Evolutionary conservation across 2,797 vertebrate species (phyloP).

Genomic region (Cichlasoma orientale): DNA sequence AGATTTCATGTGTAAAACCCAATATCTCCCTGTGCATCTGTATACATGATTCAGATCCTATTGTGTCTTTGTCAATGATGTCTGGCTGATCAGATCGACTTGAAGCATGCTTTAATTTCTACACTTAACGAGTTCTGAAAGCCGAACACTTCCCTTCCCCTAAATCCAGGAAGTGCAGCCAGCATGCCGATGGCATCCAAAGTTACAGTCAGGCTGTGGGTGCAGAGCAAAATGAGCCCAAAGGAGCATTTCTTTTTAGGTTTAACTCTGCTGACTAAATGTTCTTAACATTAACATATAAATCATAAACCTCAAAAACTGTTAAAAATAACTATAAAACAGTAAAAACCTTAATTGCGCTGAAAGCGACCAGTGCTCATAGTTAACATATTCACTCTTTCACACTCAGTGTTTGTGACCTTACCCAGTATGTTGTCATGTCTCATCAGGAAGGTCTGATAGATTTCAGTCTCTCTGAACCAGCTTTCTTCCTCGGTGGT

Average conservation of each 20-base stretch:
- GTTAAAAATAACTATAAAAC: too few relatives aligned
- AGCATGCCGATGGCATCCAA: accelerated
- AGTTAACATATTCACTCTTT: neutral
- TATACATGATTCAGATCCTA: neutral
- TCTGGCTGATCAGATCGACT: neutral
- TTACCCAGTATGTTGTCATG: constrained; percentile 97
- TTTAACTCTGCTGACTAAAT: neutral
- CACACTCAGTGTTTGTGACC: constrained; percentile 9
- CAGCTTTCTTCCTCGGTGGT: constrained; percentile 98
- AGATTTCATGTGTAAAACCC: neutral
- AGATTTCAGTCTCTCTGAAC: constrained; percentile 98
- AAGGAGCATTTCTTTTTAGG: neutral
- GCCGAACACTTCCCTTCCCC: neutral
- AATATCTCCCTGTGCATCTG: neutral
- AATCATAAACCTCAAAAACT: neutral
- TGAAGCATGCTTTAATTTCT: neutral
- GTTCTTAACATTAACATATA: neutral
- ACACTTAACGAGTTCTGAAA: neutral
- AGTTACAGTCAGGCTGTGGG: neutral
- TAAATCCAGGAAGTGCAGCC: neutral
- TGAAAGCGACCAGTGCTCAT: neutral
- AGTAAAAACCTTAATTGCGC: neutral
- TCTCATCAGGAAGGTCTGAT: constrained; percentile 98
- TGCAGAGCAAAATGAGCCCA: neutral
- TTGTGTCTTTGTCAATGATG: neutral